Percentiles rank a stretch among this genome's conserved stretches.
Conservation (phyloP, 2,888 invertebrate genomes). For the Cephus sareptanus region DNA sequence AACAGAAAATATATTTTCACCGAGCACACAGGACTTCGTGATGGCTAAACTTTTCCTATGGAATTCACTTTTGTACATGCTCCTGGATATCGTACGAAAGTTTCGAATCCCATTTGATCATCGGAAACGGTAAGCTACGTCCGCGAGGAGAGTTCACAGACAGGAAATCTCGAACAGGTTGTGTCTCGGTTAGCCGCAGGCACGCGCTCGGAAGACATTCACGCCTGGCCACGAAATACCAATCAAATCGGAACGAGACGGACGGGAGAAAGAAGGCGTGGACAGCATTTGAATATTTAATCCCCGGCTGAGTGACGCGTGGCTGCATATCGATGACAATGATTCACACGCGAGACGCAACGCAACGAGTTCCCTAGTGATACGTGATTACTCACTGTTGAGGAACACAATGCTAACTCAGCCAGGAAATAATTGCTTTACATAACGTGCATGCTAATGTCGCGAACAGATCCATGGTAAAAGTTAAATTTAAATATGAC, state of each 20-base stretch:
- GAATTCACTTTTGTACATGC: too few species aligned
- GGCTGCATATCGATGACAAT: slow-evolving; percentile 44
- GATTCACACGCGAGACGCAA: slow-evolving; percentile 29
- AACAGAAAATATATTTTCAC: too few species aligned
- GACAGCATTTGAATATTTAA: slow-evolving; percentile 39
- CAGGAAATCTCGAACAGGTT: slow-evolving; percentile 1
- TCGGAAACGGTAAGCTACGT: too few species aligned
- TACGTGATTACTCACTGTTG: slow-evolving; percentile 8
- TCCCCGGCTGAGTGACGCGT: slow-evolving; percentile 32
- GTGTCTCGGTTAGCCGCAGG: slow-evolving; percentile 31
- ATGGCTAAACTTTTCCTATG: too few species aligned
- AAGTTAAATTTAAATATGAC: too few species aligned
- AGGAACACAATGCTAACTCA: not conserved
- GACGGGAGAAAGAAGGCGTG: slow-evolving; percentile 18
- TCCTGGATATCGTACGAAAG: too few species aligned
- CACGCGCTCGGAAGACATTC: slow-evolving; percentile 42
- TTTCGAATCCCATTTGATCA: too few species aligned
- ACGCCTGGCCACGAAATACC: slow-evolving; percentile 41
- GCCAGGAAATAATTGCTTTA: slow-evolving; percentile 4
- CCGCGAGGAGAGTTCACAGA: too few species aligned
- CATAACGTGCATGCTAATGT: not conserved
- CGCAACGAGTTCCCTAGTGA: slow-evolving; percentile 3
- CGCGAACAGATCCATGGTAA: not conserved
- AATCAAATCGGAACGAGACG: slow-evolving; percentile 17
- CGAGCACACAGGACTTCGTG: too few species aligned